phyloP scores from a whole-genome alignment of 2,797 vertebrate genomes.

The Hipposideros larvatus region DNA sequence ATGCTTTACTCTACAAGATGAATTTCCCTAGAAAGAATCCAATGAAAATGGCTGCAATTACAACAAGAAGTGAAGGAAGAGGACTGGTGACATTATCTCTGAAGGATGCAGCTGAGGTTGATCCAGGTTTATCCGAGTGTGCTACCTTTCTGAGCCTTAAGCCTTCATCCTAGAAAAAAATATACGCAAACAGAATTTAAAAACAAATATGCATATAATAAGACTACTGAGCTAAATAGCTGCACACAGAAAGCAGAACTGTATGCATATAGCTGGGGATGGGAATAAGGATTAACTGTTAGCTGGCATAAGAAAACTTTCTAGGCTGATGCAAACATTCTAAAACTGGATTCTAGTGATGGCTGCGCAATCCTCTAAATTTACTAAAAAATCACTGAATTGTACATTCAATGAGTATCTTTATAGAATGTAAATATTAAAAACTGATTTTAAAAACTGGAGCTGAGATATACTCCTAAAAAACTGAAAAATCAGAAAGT shows the following conservation, averaged over 20 bases:
- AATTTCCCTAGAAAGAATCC: slow-evolving; percentile 99
- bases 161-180: slow-evolving; percentile 93
- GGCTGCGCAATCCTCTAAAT: not conserved
- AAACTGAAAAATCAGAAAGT: not conserved
- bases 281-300: not conserved
- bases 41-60: slow-evolving; percentile 99
- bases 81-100: slow-evolving; percentile 94
- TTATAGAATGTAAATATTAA: not conserved
- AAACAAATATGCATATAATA: not conserved
- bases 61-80: slow-evolving; percentile 98
- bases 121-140: slow-evolving; percentile 93
- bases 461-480: not conserved
- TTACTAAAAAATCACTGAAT: not conserved
- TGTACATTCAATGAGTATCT: not conserved
- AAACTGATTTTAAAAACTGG: not conserved
- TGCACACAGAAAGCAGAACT: not conserved
- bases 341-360: not conserved
- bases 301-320: not conserved
- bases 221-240: not conserved
- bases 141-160: slow-evolving; percentile 95
- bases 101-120: slow-evolving; percentile 91
- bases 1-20: slow-evolving; percentile 98
- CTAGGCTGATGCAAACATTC: not conserved
- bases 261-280: not conserved
- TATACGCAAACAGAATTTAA: slow-evolving; percentile 62